phyloP scores from a whole-genome alignment of 2,797 vertebrate species.

The Crax fasciolata region DNA sequence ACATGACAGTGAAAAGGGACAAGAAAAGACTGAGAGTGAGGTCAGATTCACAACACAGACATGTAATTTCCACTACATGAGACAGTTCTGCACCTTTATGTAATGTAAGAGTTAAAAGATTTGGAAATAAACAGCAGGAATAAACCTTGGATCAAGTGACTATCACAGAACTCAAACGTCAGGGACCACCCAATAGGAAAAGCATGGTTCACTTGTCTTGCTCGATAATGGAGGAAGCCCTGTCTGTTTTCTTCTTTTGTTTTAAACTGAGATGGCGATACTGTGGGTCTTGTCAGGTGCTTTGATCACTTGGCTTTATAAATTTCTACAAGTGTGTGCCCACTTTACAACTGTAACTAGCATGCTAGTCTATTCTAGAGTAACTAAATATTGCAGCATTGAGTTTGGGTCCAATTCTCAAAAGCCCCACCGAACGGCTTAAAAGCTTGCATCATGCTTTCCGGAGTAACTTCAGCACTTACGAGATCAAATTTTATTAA shows the following conservation, averaged over 20 bases:
- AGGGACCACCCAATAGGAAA: not conserved
- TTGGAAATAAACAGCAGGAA: not conserved
- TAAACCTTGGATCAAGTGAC: accelerated
- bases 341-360: not conserved
- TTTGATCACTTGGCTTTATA: not conserved
- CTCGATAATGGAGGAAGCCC: not conserved
- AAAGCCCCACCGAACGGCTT: not conserved
- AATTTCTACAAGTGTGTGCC: not conserved
- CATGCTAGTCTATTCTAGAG: not conserved
- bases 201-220: not conserved
- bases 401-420: not conserved
- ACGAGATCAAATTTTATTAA: not conserved
- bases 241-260: not conserved
- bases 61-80: not conserved
- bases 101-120: not conserved
- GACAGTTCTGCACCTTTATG: not conserved
- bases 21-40: not conserved
- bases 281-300: not conserved
- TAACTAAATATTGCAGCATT: not conserved
- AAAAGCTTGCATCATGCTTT: not conserved
- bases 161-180: not conserved
- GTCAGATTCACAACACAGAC: not conserved
- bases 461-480: not conserved
- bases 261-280: not conserved
- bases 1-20: not conserved